Percentiles rank a stretch among this genome's conserved stretches.
Evolutionary conservation across 1,140 invertebrate genomes (phyloP).

Genomic region (Caenorhabditis tropicalis): DNA sequence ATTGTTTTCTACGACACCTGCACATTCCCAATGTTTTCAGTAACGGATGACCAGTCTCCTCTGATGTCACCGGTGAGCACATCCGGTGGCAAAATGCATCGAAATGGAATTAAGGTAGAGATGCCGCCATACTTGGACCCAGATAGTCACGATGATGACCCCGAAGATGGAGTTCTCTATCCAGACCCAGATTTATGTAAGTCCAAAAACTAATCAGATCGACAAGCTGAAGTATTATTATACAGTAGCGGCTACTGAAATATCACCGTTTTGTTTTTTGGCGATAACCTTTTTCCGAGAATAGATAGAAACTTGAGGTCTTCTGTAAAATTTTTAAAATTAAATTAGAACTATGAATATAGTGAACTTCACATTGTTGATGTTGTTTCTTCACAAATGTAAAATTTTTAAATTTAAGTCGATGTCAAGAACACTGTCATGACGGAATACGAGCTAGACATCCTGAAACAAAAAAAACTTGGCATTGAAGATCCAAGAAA

Average conservation of each 20-base stretch:
- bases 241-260: too few relatives aligned
- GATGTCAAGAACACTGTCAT: neutral
- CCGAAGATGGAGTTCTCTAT: neutral
- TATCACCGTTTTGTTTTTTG: too few relatives aligned
- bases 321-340: too few relatives aligned
- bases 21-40: neutral
- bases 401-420: constrained; percentile 18
- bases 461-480: neutral
- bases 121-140: neutral
- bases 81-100: neutral
- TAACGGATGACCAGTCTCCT: neutral
- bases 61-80: constrained; percentile 28
- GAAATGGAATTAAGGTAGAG: neutral
- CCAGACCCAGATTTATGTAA: constrained; percentile 12
- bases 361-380: neutral
- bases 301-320: too few relatives aligned
- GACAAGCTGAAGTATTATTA: too few relatives aligned
- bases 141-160: neutral
- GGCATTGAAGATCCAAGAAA: neutral
- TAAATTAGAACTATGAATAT: neutral
- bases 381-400: neutral
- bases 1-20: neutral
- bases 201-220: neutral
- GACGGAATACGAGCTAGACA: constrained; percentile 13
- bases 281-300: too few relatives aligned